Base-by-base conservation (phyloP, 1,140 invertebrate species). In the Atta colombica region DNA sequence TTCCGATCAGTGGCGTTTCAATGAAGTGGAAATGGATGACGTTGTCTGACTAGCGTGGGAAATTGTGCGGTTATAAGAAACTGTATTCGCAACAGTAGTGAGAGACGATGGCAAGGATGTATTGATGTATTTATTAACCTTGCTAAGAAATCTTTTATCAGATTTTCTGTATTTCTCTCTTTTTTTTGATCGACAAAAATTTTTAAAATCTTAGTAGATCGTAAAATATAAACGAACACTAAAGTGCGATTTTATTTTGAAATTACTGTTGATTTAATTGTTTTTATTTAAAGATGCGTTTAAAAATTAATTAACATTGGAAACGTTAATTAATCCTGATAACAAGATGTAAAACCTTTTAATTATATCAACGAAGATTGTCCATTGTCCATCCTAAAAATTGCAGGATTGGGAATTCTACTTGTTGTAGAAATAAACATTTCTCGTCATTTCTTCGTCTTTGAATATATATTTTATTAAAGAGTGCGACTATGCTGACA, bases 1-100 rank as follows among this genome's bases (percentile, higher is more conserved):
- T 84, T 61, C 25, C 69, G 69, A 84, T 84, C 80, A 21, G 39
- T 61, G 55, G 25, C 39, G 39, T 35, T 82, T 82, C 80, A 55
- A 74, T 60, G 21, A 60, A 74, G 39, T 61, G 53, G 69, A 82
- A 45, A 82, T 72, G 53, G 69, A 74, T 61, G n/a, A 49, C 21
- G 66, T 58, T 58, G 51, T 75, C 25, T 31, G 55, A 75, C 16
- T 31, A 60, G 55, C 14, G 28, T 84, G n/a, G 39, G 16, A 71
- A 77, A 51, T 35, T 39, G 4, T 16, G 21, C 7, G 31, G 25
- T 78, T 35, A 45, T 49, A 49, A 39, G 21, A 8, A 35, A 55
- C 49, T 66, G 25, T 49, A 65, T 80, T 68, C 28, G 61, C 45
- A 35, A 31, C 25, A 51, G 14, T 4, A 28, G 16, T 0, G 0